Percentiles rank a stretch among this genome's conserved stretches.
phyloP scores from a whole-genome alignment of 2,797 vertebrate species.

The Gephyroberyx darwinii region DNA sequence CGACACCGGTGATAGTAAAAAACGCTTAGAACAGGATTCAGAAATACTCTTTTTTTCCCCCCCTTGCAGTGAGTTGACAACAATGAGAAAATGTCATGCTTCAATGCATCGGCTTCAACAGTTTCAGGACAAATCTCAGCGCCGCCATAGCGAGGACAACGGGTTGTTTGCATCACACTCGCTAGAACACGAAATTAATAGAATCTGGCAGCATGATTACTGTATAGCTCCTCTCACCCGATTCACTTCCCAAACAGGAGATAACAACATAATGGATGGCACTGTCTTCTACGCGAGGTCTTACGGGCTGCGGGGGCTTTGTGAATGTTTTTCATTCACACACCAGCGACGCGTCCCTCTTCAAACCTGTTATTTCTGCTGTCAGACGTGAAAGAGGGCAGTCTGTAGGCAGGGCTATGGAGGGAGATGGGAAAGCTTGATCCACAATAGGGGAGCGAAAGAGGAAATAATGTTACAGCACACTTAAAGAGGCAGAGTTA shows the following conservation, averaged over 20 bases:
- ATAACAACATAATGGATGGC: slow-evolving; percentile 69
- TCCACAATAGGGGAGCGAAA: slow-evolving; percentile 39
- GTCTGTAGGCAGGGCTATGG: slow-evolving; percentile 1
- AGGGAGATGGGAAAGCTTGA: slow-evolving; percentile 33
- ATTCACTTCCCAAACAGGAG: slow-evolving; percentile 58
- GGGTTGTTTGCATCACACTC: slow-evolving; percentile 43
- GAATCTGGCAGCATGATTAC: slow-evolving; percentile 65
- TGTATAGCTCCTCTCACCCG: slow-evolving; percentile 43
- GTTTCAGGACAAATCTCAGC: slow-evolving; percentile 20
- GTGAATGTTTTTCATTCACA: slow-evolving; percentile 45
- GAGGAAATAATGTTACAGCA: slow-evolving; percentile 21
- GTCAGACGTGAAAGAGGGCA: slow-evolving; percentile 46
- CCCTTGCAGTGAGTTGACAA: slow-evolving; percentile 16
- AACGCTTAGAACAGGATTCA: background rate
- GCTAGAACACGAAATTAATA: slow-evolving; percentile 59
- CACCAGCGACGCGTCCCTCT: slow-evolving; percentile 29
- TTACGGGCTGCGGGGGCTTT: slow-evolving; percentile 26
- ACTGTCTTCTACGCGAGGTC: slow-evolving; percentile 39
- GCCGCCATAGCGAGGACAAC: slow-evolving; percentile 20
- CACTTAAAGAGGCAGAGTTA: slow-evolving; percentile 20
- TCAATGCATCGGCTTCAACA: slow-evolving; percentile 2
- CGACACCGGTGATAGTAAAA: background rate
- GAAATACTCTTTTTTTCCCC: background rate
- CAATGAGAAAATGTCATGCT: slow-evolving; percentile 37
- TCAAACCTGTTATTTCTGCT: slow-evolving; percentile 60